phyloP scores from a whole-genome alignment of 1,140 invertebrate genomes.

The Drosophila jambulina region DNA sequence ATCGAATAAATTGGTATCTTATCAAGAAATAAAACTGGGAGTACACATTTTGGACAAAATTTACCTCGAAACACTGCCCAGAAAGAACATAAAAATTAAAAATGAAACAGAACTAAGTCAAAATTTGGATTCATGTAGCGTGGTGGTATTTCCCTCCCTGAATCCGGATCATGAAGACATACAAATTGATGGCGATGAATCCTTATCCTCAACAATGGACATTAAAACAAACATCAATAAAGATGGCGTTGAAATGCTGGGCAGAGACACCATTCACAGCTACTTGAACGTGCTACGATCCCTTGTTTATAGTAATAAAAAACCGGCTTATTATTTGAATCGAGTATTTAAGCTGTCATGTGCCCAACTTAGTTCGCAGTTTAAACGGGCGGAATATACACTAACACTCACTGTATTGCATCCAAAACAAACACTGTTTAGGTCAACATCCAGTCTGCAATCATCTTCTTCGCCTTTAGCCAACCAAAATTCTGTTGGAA shows the following conservation, averaged over 20 bases:
- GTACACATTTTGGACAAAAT: slow-evolving; percentile 79
- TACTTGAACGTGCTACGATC: slow-evolving; percentile 92
- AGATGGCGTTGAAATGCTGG: slow-evolving; percentile 92
- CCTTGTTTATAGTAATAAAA: slow-evolving; percentile 96
- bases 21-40: slow-evolving; percentile 81
- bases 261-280: slow-evolving; percentile 93
- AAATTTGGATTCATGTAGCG: slow-evolving; percentile 94
- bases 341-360: slow-evolving; percentile 97
- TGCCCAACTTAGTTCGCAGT: slow-evolving; percentile 96
- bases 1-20: slow-evolving; percentile 81
- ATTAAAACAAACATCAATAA: slow-evolving; percentile 86
- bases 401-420: slow-evolving; percentile 91
- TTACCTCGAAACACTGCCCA: slow-evolving; percentile 52
- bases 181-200: slow-evolving; percentile 79
- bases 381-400: slow-evolving; percentile 97
- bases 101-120: slow-evolving; percentile 85
- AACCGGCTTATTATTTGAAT: slow-evolving; percentile 97
- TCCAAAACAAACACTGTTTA: slow-evolving; percentile 87
- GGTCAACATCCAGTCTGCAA: slow-evolving; percentile 54
- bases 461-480: slow-evolving; percentile 14
- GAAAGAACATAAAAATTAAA: slow-evolving; percentile 76
- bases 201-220: slow-evolving; percentile 77
- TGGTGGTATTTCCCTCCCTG: slow-evolving; percentile 96
- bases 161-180: slow-evolving; percentile 96
- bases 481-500: slow-evolving; percentile 33